phyloP scores from a whole-genome alignment of 92 coral and sea anemone species.

The Parazoanthus darwini region DNA sequence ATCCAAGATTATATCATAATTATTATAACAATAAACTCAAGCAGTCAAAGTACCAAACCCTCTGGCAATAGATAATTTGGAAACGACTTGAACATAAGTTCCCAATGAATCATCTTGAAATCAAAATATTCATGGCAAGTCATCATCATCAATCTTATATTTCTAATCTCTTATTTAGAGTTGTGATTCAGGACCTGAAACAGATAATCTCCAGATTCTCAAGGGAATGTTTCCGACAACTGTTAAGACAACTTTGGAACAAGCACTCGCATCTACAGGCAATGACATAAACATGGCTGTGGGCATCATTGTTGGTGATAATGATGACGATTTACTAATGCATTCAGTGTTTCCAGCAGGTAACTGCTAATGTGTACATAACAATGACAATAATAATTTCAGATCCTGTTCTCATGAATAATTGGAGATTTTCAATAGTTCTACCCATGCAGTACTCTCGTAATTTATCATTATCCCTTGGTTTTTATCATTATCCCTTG shows the following conservation, averaged over 20 bases:
- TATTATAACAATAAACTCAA: too few species aligned
- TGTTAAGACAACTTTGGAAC: constrained; percentile 5
- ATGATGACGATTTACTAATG: not conserved
- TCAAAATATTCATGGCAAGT: not conserved
- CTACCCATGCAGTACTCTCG: too few species aligned
- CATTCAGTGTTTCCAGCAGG: constrained; percentile 1
- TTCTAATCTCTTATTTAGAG: not conserved
- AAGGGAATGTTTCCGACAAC: constrained; percentile 16
- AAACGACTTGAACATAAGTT: not conserved
- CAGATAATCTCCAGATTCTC: constrained; percentile 7
- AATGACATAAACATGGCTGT: constrained; percentile 9
- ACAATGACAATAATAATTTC: too few species aligned
- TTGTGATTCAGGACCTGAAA: constrained; percentile 4
- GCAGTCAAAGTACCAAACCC: not conserved
- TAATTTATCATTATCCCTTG: too few species aligned
- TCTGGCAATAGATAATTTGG: not conserved
- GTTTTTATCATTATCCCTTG: too few species aligned
- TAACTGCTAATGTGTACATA: not conserved
- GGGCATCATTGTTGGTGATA: constrained; percentile 10
- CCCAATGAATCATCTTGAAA: not conserved
- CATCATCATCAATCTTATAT: not conserved
- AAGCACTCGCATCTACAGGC: not conserved
- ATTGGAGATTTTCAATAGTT: too few species aligned
- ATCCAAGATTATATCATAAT: too few species aligned
- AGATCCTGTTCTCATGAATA: too few species aligned